Evolutionary conservation across 1,140 invertebrate genomes (phyloP).

Genomic region (Drosophila sproati): DNA sequence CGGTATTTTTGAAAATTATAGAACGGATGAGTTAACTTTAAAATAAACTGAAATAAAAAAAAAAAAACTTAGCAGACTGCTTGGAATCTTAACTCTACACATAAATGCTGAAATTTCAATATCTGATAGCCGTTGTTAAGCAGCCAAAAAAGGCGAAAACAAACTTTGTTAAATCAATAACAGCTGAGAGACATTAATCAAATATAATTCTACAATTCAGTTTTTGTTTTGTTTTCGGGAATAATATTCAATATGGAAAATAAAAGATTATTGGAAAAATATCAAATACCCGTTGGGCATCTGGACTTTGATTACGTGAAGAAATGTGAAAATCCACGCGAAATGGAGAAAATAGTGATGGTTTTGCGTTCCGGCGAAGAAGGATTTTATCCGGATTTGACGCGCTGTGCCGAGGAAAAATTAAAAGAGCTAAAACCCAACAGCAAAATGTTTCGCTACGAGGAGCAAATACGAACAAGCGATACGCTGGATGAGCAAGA

Average conservation of each 20-base stretch:
- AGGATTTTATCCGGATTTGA: slow-evolving; percentile 88
- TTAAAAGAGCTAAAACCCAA: slow-evolving; percentile 86
- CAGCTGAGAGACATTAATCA: slow-evolving; percentile 20
- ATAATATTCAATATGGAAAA: slow-evolving; percentile 33
- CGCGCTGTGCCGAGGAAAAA: slow-evolving; percentile 86
- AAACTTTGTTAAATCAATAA: slow-evolving; percentile 38
- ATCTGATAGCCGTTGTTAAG: slow-evolving; percentile 25
- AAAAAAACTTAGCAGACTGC: neutral
- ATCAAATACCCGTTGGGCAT: slow-evolving; percentile 87
- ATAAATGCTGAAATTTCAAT: too few species aligned
- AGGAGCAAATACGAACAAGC: slow-evolving; percentile 82
- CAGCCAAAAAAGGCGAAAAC: neutral
- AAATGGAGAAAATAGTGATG: slow-evolving; percentile 87
- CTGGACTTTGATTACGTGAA: slow-evolving; percentile 87
- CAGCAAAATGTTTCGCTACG: slow-evolving; percentile 85
- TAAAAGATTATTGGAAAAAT: slow-evolving; percentile 85
- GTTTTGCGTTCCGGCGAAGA: slow-evolving; percentile 89
- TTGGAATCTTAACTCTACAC: too few species aligned
- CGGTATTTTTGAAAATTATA: slow-evolving; percentile 10
- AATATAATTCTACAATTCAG: slow-evolving; percentile 1
- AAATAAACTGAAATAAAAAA: neutral
- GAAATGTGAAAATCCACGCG: slow-evolving; percentile 85
- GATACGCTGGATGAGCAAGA: slow-evolving; percentile 70
- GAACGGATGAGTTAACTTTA: neutral
- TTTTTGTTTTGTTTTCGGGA: slow-evolving; percentile 7